Evolutionary conservation across 2,888 invertebrate genomes (phyloP).

Genomic region (Meliscaeva auricollis): DNA sequence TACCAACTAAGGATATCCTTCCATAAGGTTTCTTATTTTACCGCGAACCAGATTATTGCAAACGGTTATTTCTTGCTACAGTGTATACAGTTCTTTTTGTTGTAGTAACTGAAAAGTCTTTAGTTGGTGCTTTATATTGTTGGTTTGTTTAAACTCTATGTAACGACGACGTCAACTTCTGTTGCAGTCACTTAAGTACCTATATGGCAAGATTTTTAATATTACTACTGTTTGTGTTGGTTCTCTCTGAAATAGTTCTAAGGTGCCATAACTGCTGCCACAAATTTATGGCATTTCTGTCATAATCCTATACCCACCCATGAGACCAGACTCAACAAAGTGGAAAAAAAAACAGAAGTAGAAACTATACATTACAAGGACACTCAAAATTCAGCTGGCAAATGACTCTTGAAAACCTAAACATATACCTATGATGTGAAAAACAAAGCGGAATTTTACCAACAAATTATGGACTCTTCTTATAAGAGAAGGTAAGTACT

Average conservation of each 20-base stretch:
- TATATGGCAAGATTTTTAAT: slow-evolving; percentile 48
- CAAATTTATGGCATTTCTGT: slow-evolving; percentile 72
- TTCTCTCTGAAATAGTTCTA: slow-evolving; percentile 43
- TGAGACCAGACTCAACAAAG: slow-evolving; percentile 21
- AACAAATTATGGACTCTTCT: not conserved
- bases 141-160: slow-evolving; percentile 11
- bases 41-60: slow-evolving; percentile 62
- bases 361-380: slow-evolving; percentile 48
- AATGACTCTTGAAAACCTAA: slow-evolving; percentile 61
- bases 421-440: slow-evolving; percentile 49
- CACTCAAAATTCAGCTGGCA: slow-evolving; percentile 61
- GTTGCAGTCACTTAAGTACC: slow-evolving; percentile 66
- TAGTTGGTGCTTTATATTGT: slow-evolving; percentile 16
- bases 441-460: slow-evolving; percentile 6
- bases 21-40: slow-evolving; percentile 57
- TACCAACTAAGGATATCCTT: slow-evolving; percentile 34
- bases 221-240: slow-evolving; percentile 25
- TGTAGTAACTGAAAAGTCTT: slow-evolving; percentile 9
- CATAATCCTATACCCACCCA: slow-evolving; percentile 58
- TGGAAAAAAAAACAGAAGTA: slow-evolving; percentile 8
- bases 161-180: slow-evolving; percentile 19
- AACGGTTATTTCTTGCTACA: slow-evolving; percentile 18
- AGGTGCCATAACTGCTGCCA: slow-evolving; percentile 73
- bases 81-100: not conserved
- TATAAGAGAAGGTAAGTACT: too few relatives aligned